Conservation (phyloP, 2,113 vertebrate species). For the Aegotheles bennettii region DNA sequence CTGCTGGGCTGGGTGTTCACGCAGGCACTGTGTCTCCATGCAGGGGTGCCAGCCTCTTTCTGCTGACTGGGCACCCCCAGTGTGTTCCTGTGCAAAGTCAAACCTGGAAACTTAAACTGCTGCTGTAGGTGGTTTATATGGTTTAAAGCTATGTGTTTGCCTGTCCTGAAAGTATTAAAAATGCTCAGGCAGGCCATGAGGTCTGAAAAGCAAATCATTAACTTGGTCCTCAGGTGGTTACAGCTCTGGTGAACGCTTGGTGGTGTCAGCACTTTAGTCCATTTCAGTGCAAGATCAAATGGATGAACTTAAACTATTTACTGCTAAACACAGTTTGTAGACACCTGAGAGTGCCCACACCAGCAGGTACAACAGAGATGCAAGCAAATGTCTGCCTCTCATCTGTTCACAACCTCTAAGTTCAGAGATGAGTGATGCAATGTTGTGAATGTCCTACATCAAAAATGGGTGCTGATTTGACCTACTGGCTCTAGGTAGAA, state of each 20-base stretch:
- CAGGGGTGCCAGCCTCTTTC: neutral
- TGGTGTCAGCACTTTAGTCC: neutral
- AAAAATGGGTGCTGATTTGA: neutral
- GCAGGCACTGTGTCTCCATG: rapidly evolving
- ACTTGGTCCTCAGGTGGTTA: neutral
- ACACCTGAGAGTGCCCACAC: neutral
- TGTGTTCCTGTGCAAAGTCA: neutral
- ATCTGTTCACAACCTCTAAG: neutral
- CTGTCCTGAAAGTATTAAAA: neutral
- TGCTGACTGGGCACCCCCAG: neutral
- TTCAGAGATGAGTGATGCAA: neutral
- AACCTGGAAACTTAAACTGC: neutral
- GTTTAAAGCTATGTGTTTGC: neutral
- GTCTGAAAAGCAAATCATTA: neutral
- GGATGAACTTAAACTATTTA: neutral
- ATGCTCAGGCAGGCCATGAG: neutral
- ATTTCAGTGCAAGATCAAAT: neutral
- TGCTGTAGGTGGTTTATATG: neutral
- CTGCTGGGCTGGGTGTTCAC: neutral
- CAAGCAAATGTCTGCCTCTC: neutral
- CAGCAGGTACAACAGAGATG: neutral
- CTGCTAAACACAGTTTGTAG: neutral
- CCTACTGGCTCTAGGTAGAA: neutral
- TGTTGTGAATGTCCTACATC: neutral
- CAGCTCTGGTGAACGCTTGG: neutral